Evolutionary conservation across 2,113 vertebrate species (phyloP).

Genomic region (Chloroceryle aenea): DNA sequence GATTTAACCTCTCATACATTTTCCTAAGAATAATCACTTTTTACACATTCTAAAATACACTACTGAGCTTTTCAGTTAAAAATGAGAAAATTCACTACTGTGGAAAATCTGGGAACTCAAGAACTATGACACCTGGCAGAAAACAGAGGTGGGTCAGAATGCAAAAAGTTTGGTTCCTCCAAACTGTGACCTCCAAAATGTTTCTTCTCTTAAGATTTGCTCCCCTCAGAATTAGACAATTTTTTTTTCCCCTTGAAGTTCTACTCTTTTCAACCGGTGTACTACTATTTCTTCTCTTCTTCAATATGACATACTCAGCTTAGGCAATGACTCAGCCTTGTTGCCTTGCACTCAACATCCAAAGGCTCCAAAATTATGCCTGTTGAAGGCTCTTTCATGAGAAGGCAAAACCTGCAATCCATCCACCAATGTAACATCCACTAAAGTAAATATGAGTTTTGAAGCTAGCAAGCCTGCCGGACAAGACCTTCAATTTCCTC

Average conservation of each 20-base stretch:
- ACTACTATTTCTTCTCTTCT: background rate
- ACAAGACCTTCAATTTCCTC: conserved; percentile 30
- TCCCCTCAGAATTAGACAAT: background rate
- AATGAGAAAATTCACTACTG: background rate
- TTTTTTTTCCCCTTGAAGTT: background rate
- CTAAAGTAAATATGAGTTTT: background rate
- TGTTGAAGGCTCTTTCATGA: background rate
- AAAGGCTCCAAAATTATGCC: background rate
- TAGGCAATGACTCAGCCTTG: background rate
- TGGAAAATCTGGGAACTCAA: background rate
- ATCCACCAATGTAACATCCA: background rate
- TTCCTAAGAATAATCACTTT: background rate
- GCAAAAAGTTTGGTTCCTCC: background rate
- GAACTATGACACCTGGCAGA: background rate
- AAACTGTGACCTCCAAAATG: background rate
- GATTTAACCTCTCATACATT: background rate
- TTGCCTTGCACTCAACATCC: background rate
- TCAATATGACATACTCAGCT: background rate
- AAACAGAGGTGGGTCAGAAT: background rate
- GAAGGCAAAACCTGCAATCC: background rate
- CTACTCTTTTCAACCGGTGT: background rate
- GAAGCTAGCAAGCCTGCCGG: background rate
- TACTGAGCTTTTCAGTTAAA: background rate
- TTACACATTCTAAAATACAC: background rate
- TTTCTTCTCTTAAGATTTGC: background rate